Evolutionary conservation across 2,797 vertebrate genomes (phyloP).

Genomic region (Furcifer pardalis): DNA sequence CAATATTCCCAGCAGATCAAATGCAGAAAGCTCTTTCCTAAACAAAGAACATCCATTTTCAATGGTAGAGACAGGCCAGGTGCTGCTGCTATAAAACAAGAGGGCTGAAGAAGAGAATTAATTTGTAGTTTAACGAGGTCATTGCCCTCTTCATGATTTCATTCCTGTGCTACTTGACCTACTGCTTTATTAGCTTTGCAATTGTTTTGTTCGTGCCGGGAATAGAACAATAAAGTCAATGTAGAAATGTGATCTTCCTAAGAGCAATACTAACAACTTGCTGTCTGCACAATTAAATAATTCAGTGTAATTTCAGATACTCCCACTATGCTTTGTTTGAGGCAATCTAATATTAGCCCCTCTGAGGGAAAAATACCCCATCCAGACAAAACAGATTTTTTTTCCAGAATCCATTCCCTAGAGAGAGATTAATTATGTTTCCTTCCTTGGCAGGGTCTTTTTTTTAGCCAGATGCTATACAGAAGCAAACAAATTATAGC

Average conservation of each 20-base stretch:
- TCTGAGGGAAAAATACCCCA: conserved; percentile 5
- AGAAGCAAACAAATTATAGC: conserved; percentile 27
- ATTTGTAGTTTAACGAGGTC: conserved; percentile 87
- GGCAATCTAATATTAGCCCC: conserved; percentile 65
- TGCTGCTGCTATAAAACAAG: conserved; percentile 85
- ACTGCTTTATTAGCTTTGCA: conserved; percentile 78
- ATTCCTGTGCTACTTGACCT: conserved; percentile 78
- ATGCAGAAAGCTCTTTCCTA: conserved; percentile 34
- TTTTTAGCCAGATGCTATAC: background rate
- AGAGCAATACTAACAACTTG: conserved; percentile 87
- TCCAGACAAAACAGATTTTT: background rate
- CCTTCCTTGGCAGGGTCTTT: conserved; percentile 2
- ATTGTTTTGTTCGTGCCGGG: conserved; percentile 86
- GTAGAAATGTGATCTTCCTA: conserved; percentile 87
- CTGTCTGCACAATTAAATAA: conserved; percentile 91
- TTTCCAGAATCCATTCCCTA: conserved; percentile 13
- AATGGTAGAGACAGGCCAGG: conserved; percentile 42
- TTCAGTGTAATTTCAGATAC: conserved; percentile 95
- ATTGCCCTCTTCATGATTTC: conserved; percentile 79
- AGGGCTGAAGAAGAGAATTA: conserved; percentile 71
- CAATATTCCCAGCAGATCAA: conserved; percentile 21
- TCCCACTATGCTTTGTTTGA: conserved; percentile 70
- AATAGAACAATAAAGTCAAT: conserved; percentile 82
- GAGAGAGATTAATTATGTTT: conserved; percentile 29
- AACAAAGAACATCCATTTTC: conserved; percentile 45